phyloP scores from a whole-genome alignment of 2,888 invertebrate genomes.

The Julus scanicus region DNA sequence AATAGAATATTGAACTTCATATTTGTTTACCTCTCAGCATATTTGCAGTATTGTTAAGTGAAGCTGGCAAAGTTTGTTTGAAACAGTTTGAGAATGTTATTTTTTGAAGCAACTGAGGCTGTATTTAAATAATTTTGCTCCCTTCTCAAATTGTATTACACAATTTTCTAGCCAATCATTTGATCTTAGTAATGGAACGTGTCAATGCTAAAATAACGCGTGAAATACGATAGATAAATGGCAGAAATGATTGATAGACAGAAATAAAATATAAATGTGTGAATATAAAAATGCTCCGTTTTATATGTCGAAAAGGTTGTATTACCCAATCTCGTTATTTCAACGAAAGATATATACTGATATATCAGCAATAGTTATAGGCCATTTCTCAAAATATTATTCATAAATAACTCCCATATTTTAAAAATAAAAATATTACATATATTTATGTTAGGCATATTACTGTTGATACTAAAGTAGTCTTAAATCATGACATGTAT shows the following conservation, averaged over 20 bases:
- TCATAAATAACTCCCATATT: background rate
- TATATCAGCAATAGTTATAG: background rate
- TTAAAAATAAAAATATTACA: no score
- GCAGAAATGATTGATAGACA: background rate
- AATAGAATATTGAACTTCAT: background rate
- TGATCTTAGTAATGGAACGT: background rate
- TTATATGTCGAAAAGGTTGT: background rate
- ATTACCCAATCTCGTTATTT: background rate
- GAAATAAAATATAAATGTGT: background rate
- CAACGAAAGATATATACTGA: background rate
- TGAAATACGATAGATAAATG: background rate
- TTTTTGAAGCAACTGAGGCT: background rate
- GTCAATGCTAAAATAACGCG: background rate
- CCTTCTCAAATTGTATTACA: background rate
- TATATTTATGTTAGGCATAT: no score
- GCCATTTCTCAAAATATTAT: background rate
- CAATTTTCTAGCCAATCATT: background rate
- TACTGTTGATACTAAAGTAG: no score
- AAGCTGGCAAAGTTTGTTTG: background rate
- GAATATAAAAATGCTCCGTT: background rate
- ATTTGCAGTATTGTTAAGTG: background rate
- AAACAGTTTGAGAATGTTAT: background rate
- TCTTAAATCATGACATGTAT: no score
- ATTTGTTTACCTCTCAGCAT: slow-evolving; percentile 16
- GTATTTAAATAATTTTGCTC: background rate